phyloP scores from a whole-genome alignment of 2,797 vertebrate species.

The Lophotriccus pileatus region DNA sequence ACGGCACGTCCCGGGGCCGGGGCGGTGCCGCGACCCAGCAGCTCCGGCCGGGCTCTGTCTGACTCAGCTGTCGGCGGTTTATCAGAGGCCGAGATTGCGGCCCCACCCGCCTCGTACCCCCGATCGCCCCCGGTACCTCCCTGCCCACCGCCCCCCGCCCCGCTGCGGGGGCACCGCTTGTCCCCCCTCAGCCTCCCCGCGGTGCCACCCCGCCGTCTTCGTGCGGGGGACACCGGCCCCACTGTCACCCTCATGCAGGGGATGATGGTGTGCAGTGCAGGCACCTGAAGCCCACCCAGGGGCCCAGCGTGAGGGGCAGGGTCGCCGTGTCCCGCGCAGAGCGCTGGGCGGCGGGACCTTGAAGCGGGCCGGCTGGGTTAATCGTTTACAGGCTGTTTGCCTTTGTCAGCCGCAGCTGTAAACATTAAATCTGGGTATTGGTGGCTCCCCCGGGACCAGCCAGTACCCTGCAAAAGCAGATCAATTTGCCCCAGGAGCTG shows the following conservation, averaged over 20 bases:
- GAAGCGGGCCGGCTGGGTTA: background rate
- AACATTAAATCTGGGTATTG: background rate
- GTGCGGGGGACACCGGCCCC: background rate
- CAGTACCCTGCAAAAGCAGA: background rate
- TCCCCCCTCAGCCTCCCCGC: fast-evolving
- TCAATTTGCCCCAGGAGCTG: background rate
- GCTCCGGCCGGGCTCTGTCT: background rate
- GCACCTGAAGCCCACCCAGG: background rate
- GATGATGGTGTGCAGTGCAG: fast-evolving
- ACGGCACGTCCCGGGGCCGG: background rate
- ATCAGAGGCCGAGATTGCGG: background rate
- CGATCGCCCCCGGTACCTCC: background rate
- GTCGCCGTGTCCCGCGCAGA: background rate
- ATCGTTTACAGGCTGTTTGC: constrained; percentile 49
- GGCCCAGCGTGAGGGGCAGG: background rate
- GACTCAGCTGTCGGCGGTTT: background rate
- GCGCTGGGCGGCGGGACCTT: background rate
- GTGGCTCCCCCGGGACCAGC: background rate
- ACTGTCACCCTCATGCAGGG: fast-evolving
- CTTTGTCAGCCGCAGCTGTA: background rate
- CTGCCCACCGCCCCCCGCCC: background rate
- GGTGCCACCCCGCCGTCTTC: background rate
- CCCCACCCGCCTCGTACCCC: background rate
- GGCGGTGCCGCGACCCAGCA: background rate
- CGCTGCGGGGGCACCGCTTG: fast-evolving